A percentile compares a stretch with the other conserved stretches of the same genome.
Evolutionary conservation across 2,797 vertebrate genomes (phyloP).

Genomic region (Centropyge bicolor): DNA sequence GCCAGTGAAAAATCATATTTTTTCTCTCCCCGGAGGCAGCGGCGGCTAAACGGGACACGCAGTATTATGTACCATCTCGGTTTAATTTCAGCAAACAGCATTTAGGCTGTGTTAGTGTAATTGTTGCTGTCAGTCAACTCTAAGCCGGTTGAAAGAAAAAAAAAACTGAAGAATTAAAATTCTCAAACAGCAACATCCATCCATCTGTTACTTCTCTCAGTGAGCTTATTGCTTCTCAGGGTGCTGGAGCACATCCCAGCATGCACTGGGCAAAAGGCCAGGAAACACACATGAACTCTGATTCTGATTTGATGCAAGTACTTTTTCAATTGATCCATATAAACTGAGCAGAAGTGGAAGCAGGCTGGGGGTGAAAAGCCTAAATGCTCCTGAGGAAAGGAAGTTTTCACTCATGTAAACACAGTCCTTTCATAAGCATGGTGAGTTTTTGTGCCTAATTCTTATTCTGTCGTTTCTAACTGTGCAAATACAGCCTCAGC

Average conservation of each 20-base stretch:
- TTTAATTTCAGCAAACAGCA: conserved; percentile 75
- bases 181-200: conserved; percentile 10
- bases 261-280: conserved; percentile 3
- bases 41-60: conserved; percentile 42
- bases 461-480: neutral
- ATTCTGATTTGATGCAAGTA: neutral
- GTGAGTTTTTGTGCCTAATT: neutral
- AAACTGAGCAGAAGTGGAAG: neutral
- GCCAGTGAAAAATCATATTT: conserved; percentile 74
- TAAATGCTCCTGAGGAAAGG: no score
- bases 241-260: conserved; percentile 26
- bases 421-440: no score
- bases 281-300: neutral
- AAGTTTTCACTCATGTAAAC: no score
- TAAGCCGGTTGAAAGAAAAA: conserved; percentile 39
- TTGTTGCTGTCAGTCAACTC: conserved; percentile 72
- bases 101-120: conserved; percentile 64
- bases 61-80: conserved; percentile 47
- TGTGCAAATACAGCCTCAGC: neutral
- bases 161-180: conserved; percentile 32
- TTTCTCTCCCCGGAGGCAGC: conserved; percentile 40
- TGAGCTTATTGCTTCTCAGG: neutral
- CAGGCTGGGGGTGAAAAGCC: no score
- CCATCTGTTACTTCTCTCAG: conserved; percentile 18
- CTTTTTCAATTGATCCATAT: neutral